Conservation (phyloP, 2,113 vertebrate species). For the Colius striatus region DNA sequence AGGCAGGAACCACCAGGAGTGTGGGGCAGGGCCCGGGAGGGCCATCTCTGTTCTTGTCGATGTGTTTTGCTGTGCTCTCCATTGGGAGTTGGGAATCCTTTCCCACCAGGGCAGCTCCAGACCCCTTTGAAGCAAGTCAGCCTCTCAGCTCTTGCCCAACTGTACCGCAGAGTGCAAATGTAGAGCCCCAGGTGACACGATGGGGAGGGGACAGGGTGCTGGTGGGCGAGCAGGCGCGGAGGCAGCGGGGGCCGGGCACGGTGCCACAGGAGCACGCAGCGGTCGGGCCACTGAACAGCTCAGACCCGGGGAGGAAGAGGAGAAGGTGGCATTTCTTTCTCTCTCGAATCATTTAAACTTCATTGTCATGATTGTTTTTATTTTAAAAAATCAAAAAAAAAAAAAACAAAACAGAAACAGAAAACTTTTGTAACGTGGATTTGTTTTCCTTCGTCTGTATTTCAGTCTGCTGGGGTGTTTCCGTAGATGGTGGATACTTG, state of each 20-base stretch:
- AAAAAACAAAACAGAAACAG: constrained; percentile 26
- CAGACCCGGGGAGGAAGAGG: constrained; percentile 36
- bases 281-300: not conserved
- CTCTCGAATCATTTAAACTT: constrained; percentile 50
- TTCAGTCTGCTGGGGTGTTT: constrained; percentile 56
- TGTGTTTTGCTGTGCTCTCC: not conserved
- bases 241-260: not conserved
- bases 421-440: constrained; percentile 64
- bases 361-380: constrained; percentile 66
- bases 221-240: not conserved
- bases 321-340: constrained; percentile 34
- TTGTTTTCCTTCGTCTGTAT: constrained; percentile 64
- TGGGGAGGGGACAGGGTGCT: not conserved
- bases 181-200: not conserved
- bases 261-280: not conserved
- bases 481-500: constrained; percentile 59
- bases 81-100: constrained; percentile 1
- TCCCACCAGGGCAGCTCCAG: constrained; percentile 38
- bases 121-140: constrained; percentile 11
- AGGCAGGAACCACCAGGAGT: not conserved
- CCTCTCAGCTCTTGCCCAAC: not conserved
- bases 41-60: not conserved
- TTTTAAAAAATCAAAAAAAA: constrained; percentile 25
- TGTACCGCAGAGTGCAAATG: not conserved
- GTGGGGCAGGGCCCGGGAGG: not conserved